These are phyloP conservation scores for Trinorchestia longiramus DNA, from an alignment of 1,140 invertebrate genomes.

Conservation along the genomic window DNA sequence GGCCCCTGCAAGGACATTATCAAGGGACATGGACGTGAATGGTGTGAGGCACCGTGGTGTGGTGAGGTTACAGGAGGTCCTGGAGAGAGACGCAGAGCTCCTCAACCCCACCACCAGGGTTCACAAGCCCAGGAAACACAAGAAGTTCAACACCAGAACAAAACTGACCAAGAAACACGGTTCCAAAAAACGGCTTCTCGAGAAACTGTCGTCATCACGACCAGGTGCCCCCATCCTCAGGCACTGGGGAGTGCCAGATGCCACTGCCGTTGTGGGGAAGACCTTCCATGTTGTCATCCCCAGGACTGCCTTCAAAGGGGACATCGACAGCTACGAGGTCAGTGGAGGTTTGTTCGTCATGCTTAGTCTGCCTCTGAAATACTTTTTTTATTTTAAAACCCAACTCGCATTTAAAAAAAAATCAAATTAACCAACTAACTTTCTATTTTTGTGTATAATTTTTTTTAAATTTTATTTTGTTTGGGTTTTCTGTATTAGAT, in stretches of 20 bases:
- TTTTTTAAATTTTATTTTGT: too few species aligned
- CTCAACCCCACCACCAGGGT: not conserved
- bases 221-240: not conserved
- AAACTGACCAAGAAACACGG: not conserved
- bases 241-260: not conserved
- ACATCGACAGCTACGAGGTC: not conserved
- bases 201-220: not conserved
- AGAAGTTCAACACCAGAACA: not conserved
- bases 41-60: not conserved
- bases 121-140: not conserved
- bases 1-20: not conserved
- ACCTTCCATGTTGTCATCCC: not conserved
- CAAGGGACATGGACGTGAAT: not conserved
- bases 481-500: too few species aligned
- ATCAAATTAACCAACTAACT: too few species aligned
- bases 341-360: too few species aligned
- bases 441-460: too few species aligned
- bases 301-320: not conserved
- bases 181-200: not conserved
- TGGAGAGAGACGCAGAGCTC: not conserved
- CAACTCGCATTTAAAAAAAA: too few species aligned
- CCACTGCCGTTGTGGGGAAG: not conserved
- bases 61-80: not conserved
- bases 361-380: too few species aligned
- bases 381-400: too few species aligned